Percentiles rank a stretch among this genome's conserved stretches.
Evolutionary conservation across 2,797 vertebrate species (phyloP).

Genomic region (Epinephelus malabaricus): DNA sequence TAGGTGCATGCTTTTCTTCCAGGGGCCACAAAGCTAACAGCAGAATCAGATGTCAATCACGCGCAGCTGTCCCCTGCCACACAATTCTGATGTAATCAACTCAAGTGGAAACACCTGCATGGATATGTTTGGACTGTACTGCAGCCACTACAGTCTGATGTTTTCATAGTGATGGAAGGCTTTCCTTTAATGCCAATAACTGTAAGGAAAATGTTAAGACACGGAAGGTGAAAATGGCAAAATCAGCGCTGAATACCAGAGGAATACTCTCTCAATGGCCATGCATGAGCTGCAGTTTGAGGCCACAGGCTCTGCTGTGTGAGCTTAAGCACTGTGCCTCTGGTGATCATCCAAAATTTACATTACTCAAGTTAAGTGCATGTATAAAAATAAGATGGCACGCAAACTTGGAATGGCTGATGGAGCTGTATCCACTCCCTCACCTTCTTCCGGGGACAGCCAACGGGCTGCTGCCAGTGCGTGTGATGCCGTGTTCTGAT

Average conservation of each 20-base stretch:
- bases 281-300: slow-evolving; percentile 5
- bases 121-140: background rate
- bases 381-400: background rate
- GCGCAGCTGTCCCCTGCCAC: background rate
- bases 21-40: background rate
- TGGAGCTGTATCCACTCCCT: background rate
- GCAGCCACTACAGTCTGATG: background rate
- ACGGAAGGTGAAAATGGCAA: background rate
- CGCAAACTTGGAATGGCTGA: background rate
- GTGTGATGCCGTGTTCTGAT: slow-evolving; percentile 89
- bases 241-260: background rate
- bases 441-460: slow-evolving; percentile 90
- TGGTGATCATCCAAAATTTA: slow-evolving; percentile 41
- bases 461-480: slow-evolving; percentile 95
- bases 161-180: background rate
- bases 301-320: background rate
- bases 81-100: background rate
- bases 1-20: background rate
- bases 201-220: background rate
- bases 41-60: background rate
- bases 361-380: background rate
- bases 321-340: background rate
- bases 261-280: background rate
- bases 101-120: background rate
- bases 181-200: background rate